Evolutionary conservation across 37 sponge, comb jelly and placozoan genomes (phyloP).

Genomic region (Cliona cf. orientalis): DNA sequence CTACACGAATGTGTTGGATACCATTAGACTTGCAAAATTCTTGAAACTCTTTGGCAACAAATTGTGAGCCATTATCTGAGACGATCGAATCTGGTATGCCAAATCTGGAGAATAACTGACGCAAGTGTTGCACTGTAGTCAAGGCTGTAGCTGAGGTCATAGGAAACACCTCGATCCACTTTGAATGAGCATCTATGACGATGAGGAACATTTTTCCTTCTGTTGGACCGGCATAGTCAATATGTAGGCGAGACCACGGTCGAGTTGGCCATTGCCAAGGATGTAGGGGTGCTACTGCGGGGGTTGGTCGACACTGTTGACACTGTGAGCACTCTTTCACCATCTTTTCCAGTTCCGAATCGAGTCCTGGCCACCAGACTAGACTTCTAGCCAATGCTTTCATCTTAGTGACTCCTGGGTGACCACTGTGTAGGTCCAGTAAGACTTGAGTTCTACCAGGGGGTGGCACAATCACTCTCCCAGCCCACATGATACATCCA

Average conservation of each 20-base stretch:
- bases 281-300: conserved; percentile 29
- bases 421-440: conserved; percentile 44
- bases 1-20: too few relatives aligned
- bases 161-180: conserved; percentile 46
- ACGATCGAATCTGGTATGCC: conserved; percentile 36
- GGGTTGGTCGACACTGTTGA: conserved; percentile 2
- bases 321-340: conserved; percentile 20
- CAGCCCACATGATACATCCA: conserved; percentile 49
- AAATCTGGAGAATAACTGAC: conserved; percentile 21
- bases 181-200: conserved; percentile 48
- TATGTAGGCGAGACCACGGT: conserved; percentile 33
- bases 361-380: conserved; percentile 57
- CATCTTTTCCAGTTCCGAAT: conserved; percentile 28
- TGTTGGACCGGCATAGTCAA: conserved; percentile 51
- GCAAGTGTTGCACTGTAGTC: conserved; percentile 3
- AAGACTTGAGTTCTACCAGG: conserved; percentile 8
- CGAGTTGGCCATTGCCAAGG: conserved; percentile 45
- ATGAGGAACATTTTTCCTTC: conserved; percentile 38
- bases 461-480: conserved; percentile 37
- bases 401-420: conserved; percentile 47
- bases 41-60: conserved; percentile 40
- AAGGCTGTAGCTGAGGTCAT: not conserved
- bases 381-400: conserved; percentile 46
- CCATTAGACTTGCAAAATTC: conserved; percentile 15
- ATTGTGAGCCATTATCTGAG: conserved; percentile 49